Base-by-base conservation (phyloP, 2,113 vertebrate genomes). In the Rhinolophus ferrumequinum region DNA sequence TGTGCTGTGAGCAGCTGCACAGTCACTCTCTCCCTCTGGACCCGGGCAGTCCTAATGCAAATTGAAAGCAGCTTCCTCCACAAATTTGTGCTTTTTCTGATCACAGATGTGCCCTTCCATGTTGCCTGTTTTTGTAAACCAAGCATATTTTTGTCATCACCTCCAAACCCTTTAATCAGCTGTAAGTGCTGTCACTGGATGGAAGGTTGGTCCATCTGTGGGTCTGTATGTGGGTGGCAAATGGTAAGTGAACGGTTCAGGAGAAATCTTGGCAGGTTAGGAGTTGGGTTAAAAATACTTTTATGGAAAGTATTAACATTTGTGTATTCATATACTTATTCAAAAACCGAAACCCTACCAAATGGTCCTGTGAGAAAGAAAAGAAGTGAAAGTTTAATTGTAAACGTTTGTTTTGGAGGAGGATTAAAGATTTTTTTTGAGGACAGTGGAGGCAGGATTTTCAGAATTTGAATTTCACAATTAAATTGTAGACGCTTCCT, bases 111-210 rank as follows among this genome's bases (percentile, higher is more conserved):
- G 89, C 95, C 77, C 84, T 92, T 97, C 95, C 24, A 41, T 90
- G 56, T 52, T 3, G 8, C 93, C 93, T 96, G 92, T 44, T 21
- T n/a, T 91, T 97, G 89, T 96, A 73, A 92, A 89, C 8, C 16
- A 50, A 84, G 76, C 86, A 4, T 97, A 96, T 96, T 98, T 98
- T 98, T 97, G 89, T 97, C 94, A 94, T 96, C 88, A 30, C 56
- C 92, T 93, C 52, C 80, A 93, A 95, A 77, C 90, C 82, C 87
- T 97, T 97, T 83, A 93, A 92, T 97, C 88, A 96, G 30, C 21
- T 58, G 6, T 60, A 70, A 93, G 66, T 60, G 88, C 80, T 47
- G 64, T 97, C 85, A 38, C 73, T 60, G 21, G 44, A 77, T 75
- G 88, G 95, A 88, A 79, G 54, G 80, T 41, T 88, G 54, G 80